Conservation (phyloP, 2,888 invertebrate genomes). For the Dynastes grantii region DNA sequence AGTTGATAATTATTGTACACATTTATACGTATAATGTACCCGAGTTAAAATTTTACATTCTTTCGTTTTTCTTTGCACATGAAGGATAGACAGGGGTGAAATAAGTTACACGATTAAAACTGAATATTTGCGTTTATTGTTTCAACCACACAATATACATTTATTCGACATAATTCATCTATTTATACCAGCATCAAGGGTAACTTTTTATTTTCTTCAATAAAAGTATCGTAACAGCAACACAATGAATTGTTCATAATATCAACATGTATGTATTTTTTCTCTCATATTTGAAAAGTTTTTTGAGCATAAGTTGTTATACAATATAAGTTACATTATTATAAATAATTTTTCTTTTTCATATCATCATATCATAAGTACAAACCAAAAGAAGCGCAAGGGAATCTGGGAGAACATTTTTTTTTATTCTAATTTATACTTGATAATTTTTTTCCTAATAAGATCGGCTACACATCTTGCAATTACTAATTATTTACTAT, state of each 20-base stretch:
- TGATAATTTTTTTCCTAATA: slow-evolving; percentile 61
- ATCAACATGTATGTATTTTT: slow-evolving; percentile 48
- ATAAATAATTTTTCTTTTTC: slow-evolving; percentile 30
- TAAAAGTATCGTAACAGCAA: slow-evolving; percentile 60
- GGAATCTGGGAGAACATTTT: slow-evolving; percentile 62
- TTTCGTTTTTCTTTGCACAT: no score
- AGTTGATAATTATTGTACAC: no score
- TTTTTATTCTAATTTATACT: slow-evolving; percentile 62
- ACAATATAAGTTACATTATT: slow-evolving; percentile 52
- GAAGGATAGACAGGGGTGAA: no score
- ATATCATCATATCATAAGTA: slow-evolving; percentile 41
- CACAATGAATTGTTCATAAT: slow-evolving; percentile 54
- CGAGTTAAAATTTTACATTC: no score
- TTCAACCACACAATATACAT: slow-evolving; percentile 68
- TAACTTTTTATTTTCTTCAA: slow-evolving; percentile 55
- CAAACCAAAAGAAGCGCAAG: slow-evolving; percentile 45
- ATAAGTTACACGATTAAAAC: slow-evolving; percentile 59
- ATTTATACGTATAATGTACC: no score
- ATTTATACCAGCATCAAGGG: slow-evolving; percentile 66
- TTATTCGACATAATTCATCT: slow-evolving; percentile 66
- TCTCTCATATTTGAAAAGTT: slow-evolving; percentile 17
- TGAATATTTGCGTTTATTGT: slow-evolving; percentile 67
- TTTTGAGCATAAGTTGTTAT: slow-evolving; percentile 58
- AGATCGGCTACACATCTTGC: slow-evolving; percentile 67
- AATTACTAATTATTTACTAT: slow-evolving; percentile 63